phyloP scores from a whole-genome alignment of 1,140 invertebrate species.

The Dendroctonus valens region DNA sequence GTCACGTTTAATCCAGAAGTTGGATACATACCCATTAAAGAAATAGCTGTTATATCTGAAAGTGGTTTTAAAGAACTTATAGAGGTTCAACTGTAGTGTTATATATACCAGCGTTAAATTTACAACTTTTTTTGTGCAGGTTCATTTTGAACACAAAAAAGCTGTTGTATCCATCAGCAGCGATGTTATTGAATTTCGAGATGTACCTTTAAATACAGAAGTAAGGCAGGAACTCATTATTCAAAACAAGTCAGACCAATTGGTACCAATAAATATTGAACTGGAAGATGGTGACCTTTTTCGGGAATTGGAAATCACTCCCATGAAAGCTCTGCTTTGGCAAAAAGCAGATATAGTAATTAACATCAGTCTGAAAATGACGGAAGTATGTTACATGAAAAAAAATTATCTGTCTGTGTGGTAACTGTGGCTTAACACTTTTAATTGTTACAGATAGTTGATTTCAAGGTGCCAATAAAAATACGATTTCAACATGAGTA shows the following conservation, averaged over 20 bases:
- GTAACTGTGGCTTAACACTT: not conserved
- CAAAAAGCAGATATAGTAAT: constrained; percentile 30
- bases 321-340: constrained; percentile 19
- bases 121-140: constrained; percentile 3
- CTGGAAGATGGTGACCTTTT: constrained; percentile 11
- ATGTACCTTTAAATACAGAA: constrained; percentile 35
- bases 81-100: constrained; percentile 10
- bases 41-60: constrained; percentile 35
- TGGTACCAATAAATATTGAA: constrained; percentile 18
- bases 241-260: constrained; percentile 28
- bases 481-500: constrained; percentile 27
- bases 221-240: constrained; percentile 27
- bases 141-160: constrained; percentile 24
- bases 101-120: not conserved
- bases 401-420: not conserved
- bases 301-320: constrained; percentile 29
- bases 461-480: constrained; percentile 20
- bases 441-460: constrained; percentile 10
- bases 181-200: constrained; percentile 21
- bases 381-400: not conserved
- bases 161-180: constrained; percentile 20
- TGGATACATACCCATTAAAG: constrained; percentile 18
- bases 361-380: constrained; percentile 18
- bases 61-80: constrained; percentile 35
- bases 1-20: constrained; percentile 30